Evolutionary conservation across 2,113 vertebrate species (phyloP).

Genomic region (Eonycteris spelaea): DNA sequence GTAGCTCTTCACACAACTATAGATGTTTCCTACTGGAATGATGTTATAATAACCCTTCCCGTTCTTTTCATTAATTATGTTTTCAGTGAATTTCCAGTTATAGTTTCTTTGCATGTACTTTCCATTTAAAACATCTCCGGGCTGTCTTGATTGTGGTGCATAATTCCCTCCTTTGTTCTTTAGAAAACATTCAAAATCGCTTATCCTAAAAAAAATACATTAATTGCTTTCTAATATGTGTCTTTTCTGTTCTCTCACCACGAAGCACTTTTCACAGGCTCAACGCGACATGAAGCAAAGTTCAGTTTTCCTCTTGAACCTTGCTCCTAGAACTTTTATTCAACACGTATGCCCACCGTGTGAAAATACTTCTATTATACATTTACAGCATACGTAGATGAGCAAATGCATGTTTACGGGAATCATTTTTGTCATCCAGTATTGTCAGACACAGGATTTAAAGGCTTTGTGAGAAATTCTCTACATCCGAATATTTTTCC

Average conservation of each 20-base stretch:
- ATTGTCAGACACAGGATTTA: not conserved
- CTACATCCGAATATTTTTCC: not conserved
- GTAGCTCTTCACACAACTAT: not conserved
- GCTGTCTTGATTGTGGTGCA: not conserved
- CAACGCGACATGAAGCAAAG: not conserved
- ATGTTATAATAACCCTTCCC: not conserved
- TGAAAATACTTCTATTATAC: not conserved
- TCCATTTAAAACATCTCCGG: not conserved
- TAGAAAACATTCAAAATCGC: not conserved
- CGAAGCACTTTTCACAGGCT: not conserved
- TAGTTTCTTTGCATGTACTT: not conserved
- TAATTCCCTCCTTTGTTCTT: not conserved
- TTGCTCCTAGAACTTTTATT: not conserved
- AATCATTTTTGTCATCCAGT: not conserved
- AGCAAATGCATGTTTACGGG: not conserved
- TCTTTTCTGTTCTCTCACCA: not conserved
- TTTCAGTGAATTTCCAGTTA: not conserved
- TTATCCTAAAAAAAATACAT: not conserved
- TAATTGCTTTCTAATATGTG: not conserved
- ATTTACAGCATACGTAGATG: not conserved
- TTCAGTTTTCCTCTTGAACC: not conserved
- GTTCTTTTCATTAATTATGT: not conserved
- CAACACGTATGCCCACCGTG: not conserved
- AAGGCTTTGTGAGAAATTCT: not conserved
- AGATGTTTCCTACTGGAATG: not conserved